Conservation (phyloP, 2,888 invertebrate genomes). For the Synanthedon formicaeformis region DNA sequence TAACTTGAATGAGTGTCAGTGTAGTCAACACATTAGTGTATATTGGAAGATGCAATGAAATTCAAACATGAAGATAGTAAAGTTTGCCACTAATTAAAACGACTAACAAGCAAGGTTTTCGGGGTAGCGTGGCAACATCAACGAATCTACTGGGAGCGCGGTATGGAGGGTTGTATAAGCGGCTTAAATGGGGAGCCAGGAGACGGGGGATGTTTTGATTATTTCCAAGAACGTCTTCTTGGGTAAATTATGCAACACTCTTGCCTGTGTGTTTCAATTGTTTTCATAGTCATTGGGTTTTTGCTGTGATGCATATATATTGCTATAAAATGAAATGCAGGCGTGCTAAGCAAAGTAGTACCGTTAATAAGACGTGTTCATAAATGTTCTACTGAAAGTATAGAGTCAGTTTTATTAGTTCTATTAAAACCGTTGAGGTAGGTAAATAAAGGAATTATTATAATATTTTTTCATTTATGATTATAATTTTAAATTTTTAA, state of each 20-base stretch:
- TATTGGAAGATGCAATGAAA: too few relatives aligned
- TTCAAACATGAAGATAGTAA: constrained; percentile 42
- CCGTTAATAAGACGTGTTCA: too few relatives aligned
- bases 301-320: constrained; percentile 4
- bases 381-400: too few relatives aligned
- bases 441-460: too few relatives aligned
- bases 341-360: too few relatives aligned
- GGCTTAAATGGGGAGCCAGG: constrained; percentile 43
- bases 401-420: too few relatives aligned
- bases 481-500: too few relatives aligned
- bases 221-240: constrained; percentile 68
- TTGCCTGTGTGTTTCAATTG: constrained; percentile 4
- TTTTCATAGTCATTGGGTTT: constrained; percentile 1
- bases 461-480: too few relatives aligned
- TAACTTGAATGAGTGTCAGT: too few relatives aligned
- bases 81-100: constrained; percentile 56
- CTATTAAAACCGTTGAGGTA: too few relatives aligned
- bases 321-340: too few relatives aligned
- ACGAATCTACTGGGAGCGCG: constrained; percentile 23
- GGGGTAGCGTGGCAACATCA: constrained; percentile 40
- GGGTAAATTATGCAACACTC: constrained; percentile 64
- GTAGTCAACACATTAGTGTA: too few relatives aligned
- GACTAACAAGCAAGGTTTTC: constrained; percentile 57
- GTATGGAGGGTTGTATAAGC: constrained; percentile 35
- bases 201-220: constrained; percentile 58